phyloP scores from a whole-genome alignment of 2,113 vertebrate species.

The Seriola rivoliana region DNA sequence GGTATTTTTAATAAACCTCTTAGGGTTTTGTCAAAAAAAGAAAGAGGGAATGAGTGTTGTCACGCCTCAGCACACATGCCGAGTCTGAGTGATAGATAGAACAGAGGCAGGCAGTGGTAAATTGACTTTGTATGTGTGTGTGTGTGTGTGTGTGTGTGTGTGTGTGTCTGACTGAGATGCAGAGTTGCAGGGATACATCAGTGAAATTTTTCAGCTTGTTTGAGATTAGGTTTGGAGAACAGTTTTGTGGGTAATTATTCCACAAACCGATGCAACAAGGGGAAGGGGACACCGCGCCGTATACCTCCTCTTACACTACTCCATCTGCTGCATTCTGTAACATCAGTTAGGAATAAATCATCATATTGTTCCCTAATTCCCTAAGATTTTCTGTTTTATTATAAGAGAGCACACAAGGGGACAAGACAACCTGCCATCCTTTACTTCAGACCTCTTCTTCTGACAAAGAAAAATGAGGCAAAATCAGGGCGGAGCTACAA shows the following conservation, averaged over 20 bases:
- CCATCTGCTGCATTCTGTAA: conserved; percentile 6
- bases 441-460: not conserved
- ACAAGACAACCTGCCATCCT: not conserved
- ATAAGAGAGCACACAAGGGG: not conserved
- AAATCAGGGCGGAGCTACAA: not conserved
- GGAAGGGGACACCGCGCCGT: not conserved
- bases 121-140: conserved; percentile 66
- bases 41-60: conserved; percentile 71
- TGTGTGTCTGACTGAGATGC: conserved; percentile 45
- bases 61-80: conserved; percentile 64
- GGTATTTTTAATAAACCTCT: conserved; percentile 77
- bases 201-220: conserved; percentile 43
- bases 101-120: conserved; percentile 66
- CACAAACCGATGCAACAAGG: not conserved
- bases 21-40: conserved; percentile 68
- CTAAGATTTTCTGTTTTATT: not conserved
- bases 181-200: conserved; percentile 40
- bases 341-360: conserved; percentile 24
- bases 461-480: not conserved
- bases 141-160: conserved; percentile 32
- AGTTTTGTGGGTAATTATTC: conserved; percentile 51
- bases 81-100: conserved; percentile 64
- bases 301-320: not conserved
- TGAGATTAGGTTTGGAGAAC: conserved; percentile 48
- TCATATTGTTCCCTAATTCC: conserved; percentile 20